Evolutionary conservation across 2,888 invertebrate species (phyloP).

Genomic region (Andricus curvator): DNA sequence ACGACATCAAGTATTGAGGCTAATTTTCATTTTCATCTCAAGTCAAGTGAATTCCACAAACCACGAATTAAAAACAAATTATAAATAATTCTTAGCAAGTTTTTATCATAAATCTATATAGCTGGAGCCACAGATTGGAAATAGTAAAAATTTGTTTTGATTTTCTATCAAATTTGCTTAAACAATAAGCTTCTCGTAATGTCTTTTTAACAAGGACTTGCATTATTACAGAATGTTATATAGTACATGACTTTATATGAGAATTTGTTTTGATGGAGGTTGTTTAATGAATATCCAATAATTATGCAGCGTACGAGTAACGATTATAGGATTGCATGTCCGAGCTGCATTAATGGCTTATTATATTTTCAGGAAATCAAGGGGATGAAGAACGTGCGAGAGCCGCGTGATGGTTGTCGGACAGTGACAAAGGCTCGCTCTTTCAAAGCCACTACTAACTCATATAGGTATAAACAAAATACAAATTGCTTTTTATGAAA

Average conservation of each 20-base stretch:
- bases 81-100: no score
- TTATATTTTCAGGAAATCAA: slow-evolving; percentile 38
- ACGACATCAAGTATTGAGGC: no score
- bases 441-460: slow-evolving; percentile 10
- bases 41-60: no score
- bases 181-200: no score
- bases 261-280: not conserved
- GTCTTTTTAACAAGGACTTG: no score
- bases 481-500: not conserved
- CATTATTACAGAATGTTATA: not conserved
- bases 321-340: slow-evolving; percentile 36
- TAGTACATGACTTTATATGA: not conserved
- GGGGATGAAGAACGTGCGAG: slow-evolving; percentile 29
- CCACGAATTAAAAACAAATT: no score
- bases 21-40: no score
- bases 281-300: slow-evolving; percentile 19
- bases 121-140: no score
- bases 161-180: no score
- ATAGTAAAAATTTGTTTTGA: no score
- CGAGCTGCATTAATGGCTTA: slow-evolving; percentile 21
- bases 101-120: no score
- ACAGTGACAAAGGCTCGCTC: slow-evolving; percentile 21
- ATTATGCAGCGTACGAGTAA: slow-evolving; percentile 34
- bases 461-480: not conserved
- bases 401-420: slow-evolving; percentile 16